Evolutionary conservation across 2,797 vertebrate species (phyloP).

Genomic region (Clamator glandarius): DNA sequence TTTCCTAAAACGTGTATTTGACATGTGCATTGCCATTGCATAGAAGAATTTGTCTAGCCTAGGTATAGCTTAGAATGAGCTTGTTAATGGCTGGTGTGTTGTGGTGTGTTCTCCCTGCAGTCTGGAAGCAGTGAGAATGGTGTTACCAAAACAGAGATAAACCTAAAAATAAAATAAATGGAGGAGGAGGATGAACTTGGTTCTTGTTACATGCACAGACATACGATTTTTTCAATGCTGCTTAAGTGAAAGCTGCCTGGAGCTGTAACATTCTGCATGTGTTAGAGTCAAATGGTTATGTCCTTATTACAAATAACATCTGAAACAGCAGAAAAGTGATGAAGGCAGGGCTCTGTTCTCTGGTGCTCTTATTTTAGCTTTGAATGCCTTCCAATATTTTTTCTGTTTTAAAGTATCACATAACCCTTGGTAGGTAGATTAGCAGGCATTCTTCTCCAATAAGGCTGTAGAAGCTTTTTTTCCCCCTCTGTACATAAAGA

Average conservation of each 20-base stretch:
- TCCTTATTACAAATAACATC: not conserved
- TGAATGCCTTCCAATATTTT: not conserved
- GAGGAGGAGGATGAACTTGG: not conserved
- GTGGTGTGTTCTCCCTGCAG: not conserved
- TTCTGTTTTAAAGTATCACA: not conserved
- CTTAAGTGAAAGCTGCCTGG: not conserved
- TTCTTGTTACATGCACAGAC: not conserved
- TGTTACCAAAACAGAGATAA: not conserved
- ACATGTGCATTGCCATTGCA: not conserved
- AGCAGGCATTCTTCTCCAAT: not conserved
- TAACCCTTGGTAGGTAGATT: conserved; percentile 9
- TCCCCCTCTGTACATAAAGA: not conserved
- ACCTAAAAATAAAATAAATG: not conserved
- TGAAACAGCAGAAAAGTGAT: not conserved
- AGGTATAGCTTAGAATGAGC: not conserved
- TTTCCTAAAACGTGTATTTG: not conserved
- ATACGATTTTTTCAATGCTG: not conserved
- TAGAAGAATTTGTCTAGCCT: not conserved
- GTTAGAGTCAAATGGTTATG: not conserved
- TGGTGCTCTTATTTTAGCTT: not conserved
- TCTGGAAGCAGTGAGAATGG: not conserved
- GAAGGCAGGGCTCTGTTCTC: not conserved
- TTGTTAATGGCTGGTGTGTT: not conserved
- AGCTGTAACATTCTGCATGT: not conserved
- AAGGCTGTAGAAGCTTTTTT: not conserved